Evolutionary conservation across 2,113 vertebrate genomes (phyloP).

Genomic region (Hiodon tergisus): DNA sequence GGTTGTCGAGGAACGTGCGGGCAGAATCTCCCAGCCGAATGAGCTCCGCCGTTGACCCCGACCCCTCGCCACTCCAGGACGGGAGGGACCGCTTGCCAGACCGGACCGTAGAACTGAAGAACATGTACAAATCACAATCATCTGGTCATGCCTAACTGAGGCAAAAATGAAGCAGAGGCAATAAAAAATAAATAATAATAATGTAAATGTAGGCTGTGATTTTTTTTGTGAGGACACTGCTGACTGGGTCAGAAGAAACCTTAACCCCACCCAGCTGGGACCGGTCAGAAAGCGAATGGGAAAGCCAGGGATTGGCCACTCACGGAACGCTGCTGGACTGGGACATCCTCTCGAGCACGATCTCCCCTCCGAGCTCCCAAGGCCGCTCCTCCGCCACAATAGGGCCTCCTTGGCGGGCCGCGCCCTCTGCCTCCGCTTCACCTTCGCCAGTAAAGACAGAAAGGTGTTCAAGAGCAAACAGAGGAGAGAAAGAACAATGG

Average conservation of each 20-base stretch:
- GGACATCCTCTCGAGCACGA: conserved; percentile 31
- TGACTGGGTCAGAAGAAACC: too few relatives aligned
- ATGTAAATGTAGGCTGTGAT: neutral
- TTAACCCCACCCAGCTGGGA: neutral
- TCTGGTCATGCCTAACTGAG: neutral
- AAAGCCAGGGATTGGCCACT: conserved; percentile 21
- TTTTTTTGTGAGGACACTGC: too few relatives aligned
- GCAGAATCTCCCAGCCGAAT: conserved; percentile 81
- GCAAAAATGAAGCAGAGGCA: neutral
- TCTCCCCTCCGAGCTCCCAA: conserved; percentile 32
- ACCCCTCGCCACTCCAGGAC: conserved; percentile 64
- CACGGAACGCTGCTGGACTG: conserved; percentile 52
- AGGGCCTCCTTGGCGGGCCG: conserved; percentile 24
- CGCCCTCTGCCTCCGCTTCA: conserved; percentile 23
- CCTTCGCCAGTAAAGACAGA: too few relatives aligned
- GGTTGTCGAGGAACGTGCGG: conserved; percentile 69
- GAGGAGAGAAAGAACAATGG: too few relatives aligned
- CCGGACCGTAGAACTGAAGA: conserved; percentile 45
- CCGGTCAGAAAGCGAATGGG: neutral
- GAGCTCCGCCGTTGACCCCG: conserved; percentile 72
- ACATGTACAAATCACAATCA: neutral
- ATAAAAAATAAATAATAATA: neutral
- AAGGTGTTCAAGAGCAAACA: too few relatives aligned
- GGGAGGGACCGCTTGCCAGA: conserved; percentile 57
- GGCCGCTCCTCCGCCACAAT: conserved; percentile 17